phyloP scores from a whole-genome alignment of 1,140 invertebrate species.

The Gonatopus flavifemur region DNA sequence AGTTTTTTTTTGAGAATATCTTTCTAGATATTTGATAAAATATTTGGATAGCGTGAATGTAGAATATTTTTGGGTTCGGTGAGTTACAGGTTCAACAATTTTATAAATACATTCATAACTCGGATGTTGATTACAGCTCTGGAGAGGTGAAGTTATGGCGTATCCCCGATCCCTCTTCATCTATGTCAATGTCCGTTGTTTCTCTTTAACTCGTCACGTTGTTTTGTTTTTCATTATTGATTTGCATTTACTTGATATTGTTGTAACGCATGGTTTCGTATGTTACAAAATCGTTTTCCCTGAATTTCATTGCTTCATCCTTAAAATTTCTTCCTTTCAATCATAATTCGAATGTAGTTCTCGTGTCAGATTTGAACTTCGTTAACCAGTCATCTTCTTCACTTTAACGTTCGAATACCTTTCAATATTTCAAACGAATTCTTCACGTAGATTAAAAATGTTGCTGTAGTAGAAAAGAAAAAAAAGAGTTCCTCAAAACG shows the following conservation, averaged over 20 bases:
- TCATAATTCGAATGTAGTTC: too few relatives aligned
- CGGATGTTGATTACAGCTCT: constrained; percentile 56
- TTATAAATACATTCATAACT: constrained; percentile 37
- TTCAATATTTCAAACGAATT: too few relatives aligned
- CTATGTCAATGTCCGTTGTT: constrained; percentile 57
- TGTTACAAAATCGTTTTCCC: too few relatives aligned
- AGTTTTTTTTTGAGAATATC: neutral
- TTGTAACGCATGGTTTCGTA: constrained; percentile 18
- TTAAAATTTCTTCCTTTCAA: too few relatives aligned
- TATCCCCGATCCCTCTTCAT: constrained; percentile 54
- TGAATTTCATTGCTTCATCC: neutral
- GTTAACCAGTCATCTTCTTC: too few relatives aligned
- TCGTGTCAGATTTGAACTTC: too few relatives aligned
- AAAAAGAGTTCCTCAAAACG: too few relatives aligned
- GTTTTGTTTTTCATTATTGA: constrained; percentile 31
- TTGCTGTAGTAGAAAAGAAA: too few relatives aligned
- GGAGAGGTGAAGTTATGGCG: constrained; percentile 59
- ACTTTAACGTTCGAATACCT: too few relatives aligned
- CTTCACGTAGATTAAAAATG: too few relatives aligned
- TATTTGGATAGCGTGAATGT: too few relatives aligned
- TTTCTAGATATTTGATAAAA: too few relatives aligned
- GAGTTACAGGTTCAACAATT: neutral
- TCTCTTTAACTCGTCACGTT: constrained; percentile 51
- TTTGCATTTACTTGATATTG: constrained; percentile 32
- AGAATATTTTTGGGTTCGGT: constrained; percentile 20